Evolutionary conservation across 2,113 vertebrate species (phyloP), one percentile per base, ranked within the genome.

Genomic region (Rhinogobius similis): DNA sequence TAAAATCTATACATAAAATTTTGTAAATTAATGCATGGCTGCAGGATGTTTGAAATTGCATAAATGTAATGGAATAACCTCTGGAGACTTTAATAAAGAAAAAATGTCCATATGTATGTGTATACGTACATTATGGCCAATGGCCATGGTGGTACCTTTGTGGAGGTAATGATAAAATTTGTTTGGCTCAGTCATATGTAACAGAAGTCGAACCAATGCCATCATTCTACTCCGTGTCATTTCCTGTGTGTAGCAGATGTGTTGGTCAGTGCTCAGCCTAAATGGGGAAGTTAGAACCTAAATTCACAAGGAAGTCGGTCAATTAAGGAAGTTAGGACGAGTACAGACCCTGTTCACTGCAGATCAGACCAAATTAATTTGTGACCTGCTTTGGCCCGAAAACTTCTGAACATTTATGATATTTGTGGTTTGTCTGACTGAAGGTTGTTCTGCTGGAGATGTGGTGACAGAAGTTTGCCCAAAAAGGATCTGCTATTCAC

Each of bases 261-360:
- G 73, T 43, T 85, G 85, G 84, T 89, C 89, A 88, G 69, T 76
- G 63, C 67, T 55, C 24, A 68, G 48, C 71, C 64, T 38, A 65
- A 76, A 77, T 76, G 81, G 63, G 86, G 89, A 89, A 89, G 89
- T 88, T 24, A 68, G 70, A 65, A 70, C 67, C 76, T 43, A 78
- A 83, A 76, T 65, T 63, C 46, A 78, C 41, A 76, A 88, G 84
- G 84, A 86, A 89, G 87, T 86, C 1, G 69, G 58, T 84, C 58
- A 90, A 88, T 88, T 82, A 72, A 89, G 89, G 89, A 90, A 90
- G 89, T 44, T 58, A 65, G 20, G n/a, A n/a, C 12, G 12, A 62
- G 20, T 9, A 20, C 4, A 53, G 69, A 10, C 55, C 67, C 13
- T 27, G 24, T 58, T 27, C 46, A 43, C 41, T 46, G 63, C 44